Evolutionary conservation across 2,113 vertebrate genomes (phyloP).

Genomic region (Erinaceus europaeus): DNA sequence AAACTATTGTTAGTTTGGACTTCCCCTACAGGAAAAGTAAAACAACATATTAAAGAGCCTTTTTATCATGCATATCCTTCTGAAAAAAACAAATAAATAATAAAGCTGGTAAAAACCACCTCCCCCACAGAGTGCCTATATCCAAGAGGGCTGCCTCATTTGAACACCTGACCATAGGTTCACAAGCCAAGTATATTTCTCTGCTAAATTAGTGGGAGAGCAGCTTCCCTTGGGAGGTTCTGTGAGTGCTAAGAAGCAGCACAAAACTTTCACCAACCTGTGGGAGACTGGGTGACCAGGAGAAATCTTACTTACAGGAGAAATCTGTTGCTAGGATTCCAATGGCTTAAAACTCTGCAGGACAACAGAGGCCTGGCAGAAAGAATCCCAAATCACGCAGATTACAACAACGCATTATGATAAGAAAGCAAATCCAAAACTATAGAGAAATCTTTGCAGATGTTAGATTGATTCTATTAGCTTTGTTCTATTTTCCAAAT

Average conservation of each 20-base stretch:
- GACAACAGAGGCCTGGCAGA: conserved; percentile 54
- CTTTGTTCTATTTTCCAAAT: neutral
- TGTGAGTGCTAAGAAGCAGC: conserved; percentile 5
- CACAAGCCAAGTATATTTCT: conserved; percentile 34
- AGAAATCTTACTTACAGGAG: conserved; percentile 38
- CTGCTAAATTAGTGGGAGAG: neutral
- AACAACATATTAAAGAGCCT: neutral
- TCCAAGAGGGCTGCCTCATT: neutral
- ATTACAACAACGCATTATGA: conserved; percentile 13
- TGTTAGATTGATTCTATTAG: neutral
- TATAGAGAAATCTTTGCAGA: neutral
- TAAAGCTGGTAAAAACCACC: neutral
- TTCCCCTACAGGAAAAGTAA: neutral
- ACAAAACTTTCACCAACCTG: conserved; percentile 62
- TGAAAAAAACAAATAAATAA: conserved; percentile 23
- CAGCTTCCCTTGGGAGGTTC: conserved; percentile 6
- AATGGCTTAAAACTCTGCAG: conserved; percentile 40
- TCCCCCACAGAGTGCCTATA: neutral
- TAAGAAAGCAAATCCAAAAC: conserved; percentile 37
- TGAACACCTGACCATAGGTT: neutral
- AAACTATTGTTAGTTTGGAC: neutral
- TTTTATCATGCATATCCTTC: neutral
- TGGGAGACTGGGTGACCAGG: conserved; percentile 57
- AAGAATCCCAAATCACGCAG: conserved; percentile 12
- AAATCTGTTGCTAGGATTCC: conserved; percentile 75